Evolutionary conservation across 2,797 vertebrate species (phyloP), one percentile per base, ranked within the genome.

Genomic region (Podarcis siculus): DNA sequence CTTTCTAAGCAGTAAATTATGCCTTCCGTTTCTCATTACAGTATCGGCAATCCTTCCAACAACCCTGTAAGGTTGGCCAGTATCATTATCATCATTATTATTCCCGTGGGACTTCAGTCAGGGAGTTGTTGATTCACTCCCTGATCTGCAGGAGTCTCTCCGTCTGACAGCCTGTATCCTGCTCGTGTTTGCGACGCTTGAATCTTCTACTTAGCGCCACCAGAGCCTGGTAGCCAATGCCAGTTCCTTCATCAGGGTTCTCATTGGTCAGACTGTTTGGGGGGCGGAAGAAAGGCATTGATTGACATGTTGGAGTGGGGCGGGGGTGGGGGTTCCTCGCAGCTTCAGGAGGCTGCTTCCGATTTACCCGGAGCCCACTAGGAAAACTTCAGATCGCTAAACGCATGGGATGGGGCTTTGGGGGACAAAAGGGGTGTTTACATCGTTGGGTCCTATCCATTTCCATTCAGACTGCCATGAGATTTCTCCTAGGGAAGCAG

Each of bases 151-250:
- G 5, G 30, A 21, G 27, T 42, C 17, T 25, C 10, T 12, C 9
- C n/a, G 5, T 25, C 12, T 2, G 15, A 12, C 19, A 2, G 19
- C 27, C n/a, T n/a, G 15, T n/a, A 2, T 30, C 1, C 15, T 32
- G 7, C 30, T 66, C 42, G 23, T 73, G 5, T 13, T 76, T 37
- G 58, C 27, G 35, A 21, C 71, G 61, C 37, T 45, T 25, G 37
- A 23, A 4, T 30, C 30, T 45, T 25, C 17, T 58, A 21, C 37
- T 12, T 39, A 30, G 64, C 21, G 39, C 27, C 72, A 19, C 10
- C 72, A 77, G 4, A 42, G 61, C 5, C 61, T 42, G 58, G 35
- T 10, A 12, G 25, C 27, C 67, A 23, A 19, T 5, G n/a, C 32
- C 45, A 37, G 55, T 5, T 3, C 9, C 45, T 37, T 35, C 69